A percentile compares a stretch with the other conserved stretches of the same genome.
These are phyloP conservation scores for Halcyon badia DNA, from an alignment of 2,797 vertebrate species.

Conservation along the genomic window DNA sequence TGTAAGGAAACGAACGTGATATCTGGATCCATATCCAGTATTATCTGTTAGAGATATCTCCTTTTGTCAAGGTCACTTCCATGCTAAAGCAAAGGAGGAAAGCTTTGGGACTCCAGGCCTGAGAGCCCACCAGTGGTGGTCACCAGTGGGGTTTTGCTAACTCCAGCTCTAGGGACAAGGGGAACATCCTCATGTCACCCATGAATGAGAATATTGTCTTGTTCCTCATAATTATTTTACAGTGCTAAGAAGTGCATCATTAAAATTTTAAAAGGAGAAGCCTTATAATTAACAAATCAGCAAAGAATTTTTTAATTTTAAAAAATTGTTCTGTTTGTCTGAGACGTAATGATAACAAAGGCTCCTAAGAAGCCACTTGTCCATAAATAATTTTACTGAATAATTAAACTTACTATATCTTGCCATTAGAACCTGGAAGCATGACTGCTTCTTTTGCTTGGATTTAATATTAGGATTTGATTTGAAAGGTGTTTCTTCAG, in stretches of 20 bases:
- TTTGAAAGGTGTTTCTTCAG: slow-evolving; percentile 3
- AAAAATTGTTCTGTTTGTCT: neutral
- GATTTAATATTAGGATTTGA: neutral
- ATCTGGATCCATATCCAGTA: neutral
- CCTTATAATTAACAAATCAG: neutral
- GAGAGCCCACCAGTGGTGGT: neutral
- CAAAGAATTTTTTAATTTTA: neutral
- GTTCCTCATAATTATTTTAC: neutral
- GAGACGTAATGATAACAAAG: neutral
- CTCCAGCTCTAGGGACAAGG: neutral
- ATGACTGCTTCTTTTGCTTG: neutral
- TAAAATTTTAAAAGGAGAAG: neutral
- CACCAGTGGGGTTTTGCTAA: neutral
- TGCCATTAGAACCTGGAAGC: neutral
- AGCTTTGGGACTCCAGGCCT: neutral
- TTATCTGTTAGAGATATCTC: neutral
- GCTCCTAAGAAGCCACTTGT: neutral
- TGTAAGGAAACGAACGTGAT: neutral
- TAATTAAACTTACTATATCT: neutral
- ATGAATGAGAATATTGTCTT: neutral
- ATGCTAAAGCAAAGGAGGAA: neutral
- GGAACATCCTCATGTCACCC: neutral
- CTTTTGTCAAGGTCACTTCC: neutral
- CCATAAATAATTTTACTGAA: neutral
- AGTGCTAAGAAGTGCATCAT: neutral